Base-by-base conservation (phyloP, 2,113 vertebrate species). In the Amia ocellicauda region DNA sequence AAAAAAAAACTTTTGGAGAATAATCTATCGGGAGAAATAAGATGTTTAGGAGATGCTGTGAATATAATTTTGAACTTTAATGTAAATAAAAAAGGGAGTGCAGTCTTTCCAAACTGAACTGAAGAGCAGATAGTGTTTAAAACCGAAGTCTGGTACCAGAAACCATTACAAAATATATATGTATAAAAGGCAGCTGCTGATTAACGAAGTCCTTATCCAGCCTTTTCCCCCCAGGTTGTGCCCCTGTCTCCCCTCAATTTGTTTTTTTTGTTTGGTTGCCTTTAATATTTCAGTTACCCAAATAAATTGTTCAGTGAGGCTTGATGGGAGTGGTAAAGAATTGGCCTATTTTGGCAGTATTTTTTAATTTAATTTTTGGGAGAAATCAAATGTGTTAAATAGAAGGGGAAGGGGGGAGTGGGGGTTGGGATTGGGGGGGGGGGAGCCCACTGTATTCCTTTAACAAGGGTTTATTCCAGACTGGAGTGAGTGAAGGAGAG, bases 21-120 rank as follows among this genome's bases (percentile, higher is more conserved):
- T 5, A 47, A 47, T 43, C 53, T 56, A 53, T 17, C 3, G 3
- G 16, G 16, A 47, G 5, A 17, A 47, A 47, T 16, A 47, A 17
- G n/a, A 47, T 47, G n/a, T 85, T 76, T 83, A 89, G 89, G 88
- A 90, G 82, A 90, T 93, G 90, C 88, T 95, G 94, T 96, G 91
- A 95, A 94, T 94, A 95, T 95, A 85, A 85, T 93, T 92, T 95
- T 90, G 82, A 92, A 85, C 86, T 93, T 85, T 80, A 85, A 81
- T 98, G 97, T 99, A 99, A 95, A 96, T 99, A 98, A 82, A 82
- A 78, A 90, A 88, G 83, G 85, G 88, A 85, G 81, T 80, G 77
- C 86, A 83, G 80, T 80, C 63, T n/a, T 85, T 86, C 87, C 89
- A 63, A 79, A 90, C 89, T 90, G 88, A 84, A 88, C 82, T 86